phyloP scores from a whole-genome alignment of 1,140 invertebrate genomes.

The Akabosia matsudoensis region DNA sequence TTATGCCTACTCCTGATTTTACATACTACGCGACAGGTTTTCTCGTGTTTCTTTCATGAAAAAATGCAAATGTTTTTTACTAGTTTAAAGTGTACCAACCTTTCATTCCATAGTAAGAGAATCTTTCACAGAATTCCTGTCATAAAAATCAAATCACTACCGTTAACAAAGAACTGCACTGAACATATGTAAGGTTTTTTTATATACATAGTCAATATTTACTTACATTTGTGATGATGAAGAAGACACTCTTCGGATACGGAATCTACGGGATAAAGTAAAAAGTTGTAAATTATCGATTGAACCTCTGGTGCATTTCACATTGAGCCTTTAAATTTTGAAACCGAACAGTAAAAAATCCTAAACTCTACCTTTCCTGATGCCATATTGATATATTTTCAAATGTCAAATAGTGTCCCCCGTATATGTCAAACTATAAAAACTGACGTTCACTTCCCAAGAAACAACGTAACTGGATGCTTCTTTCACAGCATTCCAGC shows the following conservation, averaged over 20 bases:
- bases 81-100: conserved; percentile 66
- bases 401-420: too few species aligned
- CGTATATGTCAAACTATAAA: too few species aligned
- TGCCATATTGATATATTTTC: too few species aligned
- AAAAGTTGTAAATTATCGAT: not conserved
- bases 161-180: not conserved
- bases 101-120: conserved; percentile 93
- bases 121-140: conserved; percentile 90
- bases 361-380: too few species aligned
- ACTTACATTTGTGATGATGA: conserved; percentile 76
- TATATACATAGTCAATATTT: not conserved
- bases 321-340: not conserved
- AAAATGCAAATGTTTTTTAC: too few species aligned
- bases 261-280: conserved; percentile 61
- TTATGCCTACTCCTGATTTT: too few species aligned
- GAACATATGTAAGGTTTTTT: not conserved
- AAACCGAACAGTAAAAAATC: too few species aligned
- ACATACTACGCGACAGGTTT: too few species aligned
- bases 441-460: too few species aligned
- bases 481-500: too few species aligned
- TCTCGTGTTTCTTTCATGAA: too few species aligned
- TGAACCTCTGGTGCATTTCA: not conserved
- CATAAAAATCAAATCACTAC: not conserved
- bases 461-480: too few species aligned
- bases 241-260: conserved; percentile 86